phyloP scores from a whole-genome alignment of 2,888 invertebrate species.

The Zygothrica quintamaculata region DNA sequence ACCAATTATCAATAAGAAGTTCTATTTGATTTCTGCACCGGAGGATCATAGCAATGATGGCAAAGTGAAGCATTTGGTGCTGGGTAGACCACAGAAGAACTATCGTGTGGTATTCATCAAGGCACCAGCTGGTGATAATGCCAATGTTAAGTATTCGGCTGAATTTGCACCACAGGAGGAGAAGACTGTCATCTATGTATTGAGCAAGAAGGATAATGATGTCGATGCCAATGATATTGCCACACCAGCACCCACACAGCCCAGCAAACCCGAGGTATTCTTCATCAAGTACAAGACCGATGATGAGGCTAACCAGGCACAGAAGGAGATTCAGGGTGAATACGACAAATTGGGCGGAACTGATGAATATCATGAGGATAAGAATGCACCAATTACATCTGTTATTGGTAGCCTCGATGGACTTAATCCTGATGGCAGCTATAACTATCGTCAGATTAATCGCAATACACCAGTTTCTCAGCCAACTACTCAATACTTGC shows the following conservation, averaged over 20 bases:
- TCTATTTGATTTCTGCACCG: conserved; percentile 83
- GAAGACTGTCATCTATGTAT: conserved; percentile 84
- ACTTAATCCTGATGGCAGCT: conserved; percentile 80
- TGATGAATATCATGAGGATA: conserved; percentile 80
- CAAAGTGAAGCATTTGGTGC: conserved; percentile 80
- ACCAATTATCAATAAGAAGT: conserved; percentile 83
- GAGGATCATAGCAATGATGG: conserved; percentile 79
- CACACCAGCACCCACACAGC: conserved; percentile 82
- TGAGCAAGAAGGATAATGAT: conserved; percentile 83
- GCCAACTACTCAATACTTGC: conserved; percentile 74
- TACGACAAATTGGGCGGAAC: conserved; percentile 82
- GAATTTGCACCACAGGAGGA: conserved; percentile 83
- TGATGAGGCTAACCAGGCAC: conserved; percentile 83
- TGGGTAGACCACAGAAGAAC: conserved; percentile 83
- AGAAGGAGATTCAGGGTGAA: conserved; percentile 83
- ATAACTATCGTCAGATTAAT: conserved; percentile 77
- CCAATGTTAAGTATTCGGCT: conserved; percentile 80
- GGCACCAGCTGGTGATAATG: conserved; percentile 78
- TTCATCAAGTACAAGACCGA: conserved; percentile 84
- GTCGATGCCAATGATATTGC: conserved; percentile 81
- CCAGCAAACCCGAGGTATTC: conserved; percentile 84
- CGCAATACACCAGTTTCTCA: conserved; percentile 38
- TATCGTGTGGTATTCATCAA: conserved; percentile 84
- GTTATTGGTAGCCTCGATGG: conserved; percentile 81
- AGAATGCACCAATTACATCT: conserved; percentile 79